phyloP scores from a whole-genome alignment of 2,113 vertebrate genomes.

The Pterocles gutturalis region DNA sequence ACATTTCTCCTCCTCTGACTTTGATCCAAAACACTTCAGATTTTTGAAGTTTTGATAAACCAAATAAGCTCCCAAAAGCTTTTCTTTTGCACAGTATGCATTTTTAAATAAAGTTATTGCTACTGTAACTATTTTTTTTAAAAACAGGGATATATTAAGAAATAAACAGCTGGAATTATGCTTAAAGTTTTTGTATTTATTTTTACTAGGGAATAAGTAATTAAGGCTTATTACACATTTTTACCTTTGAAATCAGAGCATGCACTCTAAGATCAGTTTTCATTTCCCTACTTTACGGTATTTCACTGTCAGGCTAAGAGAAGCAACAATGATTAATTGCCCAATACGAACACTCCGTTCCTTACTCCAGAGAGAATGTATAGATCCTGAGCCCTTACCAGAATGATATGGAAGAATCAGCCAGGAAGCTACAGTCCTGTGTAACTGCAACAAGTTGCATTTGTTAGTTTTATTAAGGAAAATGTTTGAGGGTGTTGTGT shows the following conservation, averaged over 20 bases:
- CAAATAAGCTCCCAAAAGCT: background rate
- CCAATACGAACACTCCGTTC: background rate
- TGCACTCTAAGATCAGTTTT: background rate
- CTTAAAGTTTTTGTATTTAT: background rate
- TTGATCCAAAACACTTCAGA: background rate
- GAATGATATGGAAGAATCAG: background rate
- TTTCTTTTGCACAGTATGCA: background rate
- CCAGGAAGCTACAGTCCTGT: background rate
- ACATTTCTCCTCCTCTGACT: background rate
- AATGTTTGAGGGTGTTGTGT: background rate
- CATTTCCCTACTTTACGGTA: background rate
- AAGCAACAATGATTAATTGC: background rate
- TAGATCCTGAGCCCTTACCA: background rate
- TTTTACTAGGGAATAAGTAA: background rate
- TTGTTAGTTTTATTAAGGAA: background rate
- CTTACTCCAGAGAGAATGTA: background rate
- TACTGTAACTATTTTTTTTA: background rate
- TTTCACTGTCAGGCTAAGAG: background rate
- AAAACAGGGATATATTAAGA: background rate
- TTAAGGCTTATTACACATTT: background rate
- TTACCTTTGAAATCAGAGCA: slow-evolving; percentile 9
- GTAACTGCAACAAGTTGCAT: background rate
- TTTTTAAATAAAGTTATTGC: background rate
- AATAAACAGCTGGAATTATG: background rate
- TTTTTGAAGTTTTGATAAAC: background rate